Conservation (phyloP, 2,888 invertebrate species). For the Caenorhabditis doughertyi region DNA sequence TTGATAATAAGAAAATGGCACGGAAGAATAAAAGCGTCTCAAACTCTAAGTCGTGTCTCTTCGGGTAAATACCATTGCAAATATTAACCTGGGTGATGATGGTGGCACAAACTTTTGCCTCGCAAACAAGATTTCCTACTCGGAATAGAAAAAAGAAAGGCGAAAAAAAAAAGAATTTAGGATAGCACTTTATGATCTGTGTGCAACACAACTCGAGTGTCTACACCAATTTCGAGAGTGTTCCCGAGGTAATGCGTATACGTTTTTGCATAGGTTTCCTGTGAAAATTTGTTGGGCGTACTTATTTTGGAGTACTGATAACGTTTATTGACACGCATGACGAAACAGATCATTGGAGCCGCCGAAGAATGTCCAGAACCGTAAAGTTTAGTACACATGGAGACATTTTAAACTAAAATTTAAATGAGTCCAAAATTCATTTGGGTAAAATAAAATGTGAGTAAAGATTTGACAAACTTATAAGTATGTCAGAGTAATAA, state of each 20-base stretch:
- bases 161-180: slow-evolving; percentile 5
- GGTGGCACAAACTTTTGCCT: slow-evolving; percentile 41
- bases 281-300: slow-evolving; percentile 33
- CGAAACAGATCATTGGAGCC: slow-evolving; percentile 55
- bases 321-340: slow-evolving; percentile 57
- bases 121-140: slow-evolving; percentile 54
- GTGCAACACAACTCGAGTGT: slow-evolving; percentile 35
- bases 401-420: slow-evolving; percentile 1
- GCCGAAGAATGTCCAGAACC: slow-evolving; percentile 15
- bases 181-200: slow-evolving; percentile 49
- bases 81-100: slow-evolving; percentile 34
- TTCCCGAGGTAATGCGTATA: slow-evolving; percentile 39
- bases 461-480: background rate
- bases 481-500: background rate
- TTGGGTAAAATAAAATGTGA: too few relatives aligned
- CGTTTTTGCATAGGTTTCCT: slow-evolving; percentile 49
- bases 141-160: slow-evolving; percentile 10
- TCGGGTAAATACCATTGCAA: slow-evolving; percentile 57
- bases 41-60: slow-evolving; percentile 55
- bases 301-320: slow-evolving; percentile 55
- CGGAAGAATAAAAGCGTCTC: slow-evolving; percentile 52
- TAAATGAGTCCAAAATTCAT: background rate
- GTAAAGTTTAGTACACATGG: slow-evolving; percentile 26
- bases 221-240: slow-evolving; percentile 36
- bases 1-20: slow-evolving; percentile 48